phyloP scores from a whole-genome alignment of 37 sponge, comb jelly and placozoan genomes.

The Chondrilla cf. caribensis region DNA sequence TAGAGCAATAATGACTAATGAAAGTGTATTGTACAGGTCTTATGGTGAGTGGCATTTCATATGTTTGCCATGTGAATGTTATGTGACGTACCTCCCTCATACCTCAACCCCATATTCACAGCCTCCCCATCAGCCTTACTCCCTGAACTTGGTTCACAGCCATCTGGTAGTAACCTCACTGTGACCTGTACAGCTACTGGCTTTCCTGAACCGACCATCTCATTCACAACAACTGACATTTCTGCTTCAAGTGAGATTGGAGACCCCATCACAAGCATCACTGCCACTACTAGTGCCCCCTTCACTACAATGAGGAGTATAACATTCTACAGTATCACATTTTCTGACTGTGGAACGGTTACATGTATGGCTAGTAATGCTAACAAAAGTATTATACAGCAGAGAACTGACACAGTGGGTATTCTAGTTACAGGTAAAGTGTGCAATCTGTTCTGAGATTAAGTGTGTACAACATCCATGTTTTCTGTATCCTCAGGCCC shows the following conservation, averaged over 20 bases:
- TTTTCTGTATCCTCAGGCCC: not conserved
- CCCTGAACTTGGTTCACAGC: not conserved
- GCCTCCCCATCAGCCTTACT: not conserved
- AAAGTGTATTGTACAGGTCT: too few relatives aligned
- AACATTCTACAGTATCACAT: constrained; percentile 2
- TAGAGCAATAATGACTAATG: not conserved
- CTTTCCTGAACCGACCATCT: constrained; percentile 18
- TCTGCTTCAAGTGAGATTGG: not conserved
- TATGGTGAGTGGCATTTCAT: too few relatives aligned
- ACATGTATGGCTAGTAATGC: constrained; percentile 7
- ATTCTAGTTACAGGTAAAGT: constrained; percentile 10
- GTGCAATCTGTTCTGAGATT: not conserved
- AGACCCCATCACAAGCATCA: not conserved
- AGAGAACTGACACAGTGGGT: not conserved
- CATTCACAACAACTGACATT: not conserved
- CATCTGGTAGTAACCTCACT: not conserved
- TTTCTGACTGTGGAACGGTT: constrained; percentile 15
- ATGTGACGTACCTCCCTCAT: too few relatives aligned
- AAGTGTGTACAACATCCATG: too few relatives aligned
- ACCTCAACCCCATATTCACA: not conserved
- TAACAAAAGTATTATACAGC: constrained; percentile 1
- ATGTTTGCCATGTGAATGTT: too few relatives aligned
- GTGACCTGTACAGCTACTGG: constrained; percentile 10
- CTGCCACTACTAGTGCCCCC: not conserved
- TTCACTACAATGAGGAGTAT: not conserved